phyloP scores from a whole-genome alignment of 2,888 invertebrate species.

The Hydrotaea diabolus region DNA sequence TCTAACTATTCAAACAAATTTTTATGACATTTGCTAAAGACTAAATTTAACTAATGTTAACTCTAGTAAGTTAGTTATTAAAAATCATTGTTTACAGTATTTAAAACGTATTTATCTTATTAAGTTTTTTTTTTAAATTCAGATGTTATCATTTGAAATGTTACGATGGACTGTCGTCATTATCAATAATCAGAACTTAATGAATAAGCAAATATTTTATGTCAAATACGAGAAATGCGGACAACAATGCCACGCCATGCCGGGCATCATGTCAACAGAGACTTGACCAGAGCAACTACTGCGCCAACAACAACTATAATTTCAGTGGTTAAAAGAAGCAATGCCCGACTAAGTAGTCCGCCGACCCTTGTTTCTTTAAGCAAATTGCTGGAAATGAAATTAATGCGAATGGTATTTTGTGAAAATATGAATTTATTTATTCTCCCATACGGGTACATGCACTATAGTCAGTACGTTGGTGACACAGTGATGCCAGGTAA shows the following conservation, averaged over 20 bases:
- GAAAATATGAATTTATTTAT: neutral
- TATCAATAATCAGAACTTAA: conserved; percentile 48
- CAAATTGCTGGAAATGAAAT: neutral
- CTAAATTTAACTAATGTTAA: too few species aligned
- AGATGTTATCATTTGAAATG: too few species aligned
- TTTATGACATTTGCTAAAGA: too few species aligned
- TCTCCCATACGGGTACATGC: too few species aligned
- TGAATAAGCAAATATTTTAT: conserved; percentile 43
- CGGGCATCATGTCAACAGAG: conserved; percentile 6
- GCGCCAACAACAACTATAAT: neutral
- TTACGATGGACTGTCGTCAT: neutral
- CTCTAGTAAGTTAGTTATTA: too few species aligned
- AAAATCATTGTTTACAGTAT: too few species aligned
- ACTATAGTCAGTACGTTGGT: too few species aligned
- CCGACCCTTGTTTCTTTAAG: neutral
- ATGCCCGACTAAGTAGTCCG: neutral
- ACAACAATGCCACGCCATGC: neutral
- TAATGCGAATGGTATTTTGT: conserved; percentile 1
- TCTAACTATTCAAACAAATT: too few species aligned
- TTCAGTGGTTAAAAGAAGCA: neutral
- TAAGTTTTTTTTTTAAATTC: too few species aligned
- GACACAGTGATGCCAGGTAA: too few species aligned
- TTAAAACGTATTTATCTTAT: too few species aligned
- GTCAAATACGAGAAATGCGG: conserved; percentile 37
- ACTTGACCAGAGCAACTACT: neutral